Percentiles rank a stretch among this genome's conserved stretches.
These are phyloP conservation scores for Melanerpes formicivorus DNA, from an alignment of 2,113 vertebrate genomes.

Conservation along the genomic window DNA sequence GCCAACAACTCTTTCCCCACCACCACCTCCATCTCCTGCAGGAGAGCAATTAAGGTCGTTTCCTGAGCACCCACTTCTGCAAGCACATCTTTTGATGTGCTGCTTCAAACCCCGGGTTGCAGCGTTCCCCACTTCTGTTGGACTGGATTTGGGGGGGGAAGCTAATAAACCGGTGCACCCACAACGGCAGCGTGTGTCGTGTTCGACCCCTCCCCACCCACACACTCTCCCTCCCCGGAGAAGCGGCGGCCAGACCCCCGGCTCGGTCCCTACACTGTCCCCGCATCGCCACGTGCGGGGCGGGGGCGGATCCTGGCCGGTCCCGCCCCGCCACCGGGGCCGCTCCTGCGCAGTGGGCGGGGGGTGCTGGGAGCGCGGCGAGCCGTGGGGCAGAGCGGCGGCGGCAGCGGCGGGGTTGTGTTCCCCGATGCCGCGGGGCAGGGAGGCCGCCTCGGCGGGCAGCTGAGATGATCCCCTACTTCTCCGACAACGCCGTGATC, in stretches of 20 bases:
- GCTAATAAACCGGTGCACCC: not conserved
- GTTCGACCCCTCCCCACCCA: no score
- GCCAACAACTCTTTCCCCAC: not conserved
- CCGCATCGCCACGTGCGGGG: not conserved
- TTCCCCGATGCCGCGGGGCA: conserved; percentile 25
- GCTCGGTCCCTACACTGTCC: no score
- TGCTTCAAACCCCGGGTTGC: not conserved
- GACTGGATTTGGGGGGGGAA: not conserved
- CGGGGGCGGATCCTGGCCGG: not conserved
- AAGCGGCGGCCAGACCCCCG: not conserved
- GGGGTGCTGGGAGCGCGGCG: not conserved
- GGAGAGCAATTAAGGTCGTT: conserved; percentile 44
- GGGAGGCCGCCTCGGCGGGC: not conserved
- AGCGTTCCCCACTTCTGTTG: not conserved
- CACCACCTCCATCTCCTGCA: not conserved
- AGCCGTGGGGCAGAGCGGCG: conserved; percentile 16
- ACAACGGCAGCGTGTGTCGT: not conserved
- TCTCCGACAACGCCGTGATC: conserved; percentile 88
- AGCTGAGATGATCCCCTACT: conserved; percentile 90
- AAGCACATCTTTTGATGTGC: not conserved
- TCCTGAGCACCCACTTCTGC: not conserved
- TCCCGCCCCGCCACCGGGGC: not conserved
- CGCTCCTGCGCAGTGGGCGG: not conserved
- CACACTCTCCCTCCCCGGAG: not conserved
- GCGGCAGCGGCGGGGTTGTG: not conserved